Conservation (phyloP, 2,888 invertebrate species). For the Archips xylosteana region DNA sequence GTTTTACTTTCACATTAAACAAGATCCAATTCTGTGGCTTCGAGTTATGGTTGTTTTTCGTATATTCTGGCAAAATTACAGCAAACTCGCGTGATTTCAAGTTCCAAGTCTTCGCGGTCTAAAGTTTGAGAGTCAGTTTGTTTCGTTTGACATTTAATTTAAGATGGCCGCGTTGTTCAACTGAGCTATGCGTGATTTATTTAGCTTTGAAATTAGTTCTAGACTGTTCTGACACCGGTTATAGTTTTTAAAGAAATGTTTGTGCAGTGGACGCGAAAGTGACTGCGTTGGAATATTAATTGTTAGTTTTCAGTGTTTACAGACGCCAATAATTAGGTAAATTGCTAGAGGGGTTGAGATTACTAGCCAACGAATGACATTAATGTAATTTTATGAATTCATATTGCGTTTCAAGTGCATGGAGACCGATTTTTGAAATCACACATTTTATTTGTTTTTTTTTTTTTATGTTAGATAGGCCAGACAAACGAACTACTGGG, state of each 20-base stretch:
- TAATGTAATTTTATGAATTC: no score
- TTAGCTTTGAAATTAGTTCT: slow-evolving; percentile 22
- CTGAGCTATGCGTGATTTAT: slow-evolving; percentile 11
- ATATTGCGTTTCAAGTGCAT: no score
- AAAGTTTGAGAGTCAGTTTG: slow-evolving; percentile 31
- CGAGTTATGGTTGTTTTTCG: background rate
- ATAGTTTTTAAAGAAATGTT: background rate
- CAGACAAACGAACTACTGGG: no score
- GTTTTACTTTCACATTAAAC: background rate
- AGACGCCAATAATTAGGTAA: no score
- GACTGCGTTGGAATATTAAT: background rate
- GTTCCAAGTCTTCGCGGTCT: slow-evolving; percentile 7
- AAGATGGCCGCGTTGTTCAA: slow-evolving; percentile 16
- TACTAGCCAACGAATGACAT: no score
- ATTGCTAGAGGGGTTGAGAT: no score
- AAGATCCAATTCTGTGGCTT: background rate
- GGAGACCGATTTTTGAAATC: no score
- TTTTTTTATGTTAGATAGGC: no score
- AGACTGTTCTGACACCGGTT: background rate
- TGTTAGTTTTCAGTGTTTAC: no score
- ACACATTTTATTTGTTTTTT: no score
- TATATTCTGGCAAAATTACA: background rate
- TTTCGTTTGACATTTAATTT: slow-evolving; percentile 37
- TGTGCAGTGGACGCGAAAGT: background rate
- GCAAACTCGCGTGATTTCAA: slow-evolving; percentile 9